Evolutionary conservation across 1,140 invertebrate genomes (phyloP), one percentile per base, ranked within the genome.

Genomic region (Phymastichus coffea): DNA sequence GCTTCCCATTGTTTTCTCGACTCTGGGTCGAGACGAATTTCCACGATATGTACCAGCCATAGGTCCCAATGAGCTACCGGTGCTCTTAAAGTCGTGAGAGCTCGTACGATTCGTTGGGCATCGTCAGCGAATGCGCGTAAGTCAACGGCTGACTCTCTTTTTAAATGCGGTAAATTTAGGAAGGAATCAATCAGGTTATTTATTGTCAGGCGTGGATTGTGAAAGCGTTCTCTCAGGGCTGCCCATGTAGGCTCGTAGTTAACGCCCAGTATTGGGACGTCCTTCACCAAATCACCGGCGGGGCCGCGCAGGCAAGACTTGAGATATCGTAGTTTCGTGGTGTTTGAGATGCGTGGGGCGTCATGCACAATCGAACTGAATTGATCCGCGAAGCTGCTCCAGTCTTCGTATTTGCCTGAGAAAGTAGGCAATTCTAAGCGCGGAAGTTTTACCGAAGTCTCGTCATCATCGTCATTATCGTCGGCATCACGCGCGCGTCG

Each of bases 301-400:
- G n/a, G 15, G 4, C 26, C 46, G 3, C 7, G 30, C 22, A 48
- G 20, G 14, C 28, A 48, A 19, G 23, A 4, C 6, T 46, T 46
- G 14, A 46, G 28, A 26, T 46, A 46, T n/a, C 28, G 43, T 53
- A 71, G 63, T 35, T 68, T 67, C 20, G 68, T 62, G 8, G 64
- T 55, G 14, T 65, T 63, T 9, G 52, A 41, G 2, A 71, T 37
- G 0, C 53, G 30, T 1, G 52, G 46, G 17, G 65, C 66, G 17
- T 70, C 63, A 46, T 73, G 58, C 6, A 72, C 61, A 0, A 71
- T 43, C 40, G 65, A 58, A 0, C 54, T 26, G 46, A 72, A 74
- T 7, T 69, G 43, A 44, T 74, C 63, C 30, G 58, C 57, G 37
- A 74, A 74, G 9, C 64, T n/a, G n/a, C n/a, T n/a, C n/a, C n/a